Evolutionary conservation across 2,797 vertebrate genomes (phyloP).

Genomic region (Peromyscus eremicus): DNA sequence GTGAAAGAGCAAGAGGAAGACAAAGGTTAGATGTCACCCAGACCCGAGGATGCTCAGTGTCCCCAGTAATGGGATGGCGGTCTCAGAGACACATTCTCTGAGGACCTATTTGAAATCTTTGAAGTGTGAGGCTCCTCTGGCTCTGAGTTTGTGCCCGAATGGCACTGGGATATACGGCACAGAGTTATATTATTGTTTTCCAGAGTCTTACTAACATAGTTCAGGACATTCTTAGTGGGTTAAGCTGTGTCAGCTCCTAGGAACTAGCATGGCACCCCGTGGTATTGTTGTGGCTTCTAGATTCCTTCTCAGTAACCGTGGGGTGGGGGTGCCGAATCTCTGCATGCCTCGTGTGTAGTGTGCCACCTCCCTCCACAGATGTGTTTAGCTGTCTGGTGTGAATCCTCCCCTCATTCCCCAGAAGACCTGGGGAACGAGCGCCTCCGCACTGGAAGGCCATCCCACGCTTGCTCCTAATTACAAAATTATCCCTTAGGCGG

Average conservation of each 20-base stretch:
- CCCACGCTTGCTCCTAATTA: constrained; percentile 10
- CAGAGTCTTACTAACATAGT: background rate
- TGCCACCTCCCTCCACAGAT: background rate
- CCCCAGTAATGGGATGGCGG: background rate
- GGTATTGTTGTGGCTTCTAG: background rate
- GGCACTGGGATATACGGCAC: background rate
- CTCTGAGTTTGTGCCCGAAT: background rate
- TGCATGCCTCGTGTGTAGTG: rapidly evolving
- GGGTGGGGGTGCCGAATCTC: background rate
- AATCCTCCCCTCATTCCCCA: background rate
- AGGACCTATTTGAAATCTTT: background rate
- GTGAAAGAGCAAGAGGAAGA: background rate
- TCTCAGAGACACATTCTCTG: rapidly evolving
- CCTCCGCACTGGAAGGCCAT: background rate
- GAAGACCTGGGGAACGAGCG: background rate
- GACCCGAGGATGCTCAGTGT: rapidly evolving
- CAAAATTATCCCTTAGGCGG: background rate
- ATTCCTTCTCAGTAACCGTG: background rate
- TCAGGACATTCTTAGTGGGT: background rate
- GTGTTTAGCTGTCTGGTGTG: background rate
- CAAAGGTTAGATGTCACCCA: background rate
- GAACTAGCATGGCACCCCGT: background rate
- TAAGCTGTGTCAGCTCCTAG: background rate
- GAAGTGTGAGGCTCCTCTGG: background rate
- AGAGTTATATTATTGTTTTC: background rate